Evolutionary conservation across 2,797 vertebrate genomes (phyloP).

Genomic region (Heterohyrax brucei): DNA sequence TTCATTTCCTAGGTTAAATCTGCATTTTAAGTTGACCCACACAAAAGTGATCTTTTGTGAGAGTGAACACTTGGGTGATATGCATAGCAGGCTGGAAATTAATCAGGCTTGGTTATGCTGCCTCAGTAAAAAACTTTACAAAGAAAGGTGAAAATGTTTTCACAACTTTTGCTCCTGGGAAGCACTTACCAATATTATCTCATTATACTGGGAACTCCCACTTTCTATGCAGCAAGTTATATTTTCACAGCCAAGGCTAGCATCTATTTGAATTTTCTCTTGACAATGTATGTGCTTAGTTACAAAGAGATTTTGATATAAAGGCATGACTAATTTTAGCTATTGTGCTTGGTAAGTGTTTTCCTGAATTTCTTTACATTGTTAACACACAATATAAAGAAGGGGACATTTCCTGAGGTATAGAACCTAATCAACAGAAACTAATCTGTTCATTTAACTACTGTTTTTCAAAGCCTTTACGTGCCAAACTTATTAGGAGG

Average conservation of each 20-base stretch:
- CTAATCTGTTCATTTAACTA: constrained; percentile 7
- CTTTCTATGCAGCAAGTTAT: background rate
- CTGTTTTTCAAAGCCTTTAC: background rate
- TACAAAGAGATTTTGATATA: constrained; percentile 27
- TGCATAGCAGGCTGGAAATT: background rate
- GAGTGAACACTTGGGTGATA: constrained; percentile 23
- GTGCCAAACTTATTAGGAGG: background rate
- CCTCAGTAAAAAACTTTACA: constrained; percentile 16
- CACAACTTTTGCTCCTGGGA: constrained; percentile 25
- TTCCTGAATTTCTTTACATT: constrained; percentile 77
- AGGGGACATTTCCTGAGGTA: constrained; percentile 42
- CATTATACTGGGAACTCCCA: background rate
- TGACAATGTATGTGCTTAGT: background rate
- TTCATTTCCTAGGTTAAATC: constrained; percentile 73
- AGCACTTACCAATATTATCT: background rate
- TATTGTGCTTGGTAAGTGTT: constrained; percentile 27
- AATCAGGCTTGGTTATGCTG: constrained; percentile 41
- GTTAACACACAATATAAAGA: constrained; percentile 64
- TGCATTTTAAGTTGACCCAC: constrained; percentile 73
- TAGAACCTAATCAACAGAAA: constrained; percentile 63
- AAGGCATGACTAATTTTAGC: constrained; percentile 60
- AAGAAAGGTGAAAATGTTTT: constrained; percentile 37
- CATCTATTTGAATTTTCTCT: constrained; percentile 51
- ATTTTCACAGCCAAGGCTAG: constrained; percentile 4
- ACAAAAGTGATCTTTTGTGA: constrained; percentile 56